Evolutionary conservation across 2,888 invertebrate genomes (phyloP).

Genomic region (Belgica antarctica): DNA sequence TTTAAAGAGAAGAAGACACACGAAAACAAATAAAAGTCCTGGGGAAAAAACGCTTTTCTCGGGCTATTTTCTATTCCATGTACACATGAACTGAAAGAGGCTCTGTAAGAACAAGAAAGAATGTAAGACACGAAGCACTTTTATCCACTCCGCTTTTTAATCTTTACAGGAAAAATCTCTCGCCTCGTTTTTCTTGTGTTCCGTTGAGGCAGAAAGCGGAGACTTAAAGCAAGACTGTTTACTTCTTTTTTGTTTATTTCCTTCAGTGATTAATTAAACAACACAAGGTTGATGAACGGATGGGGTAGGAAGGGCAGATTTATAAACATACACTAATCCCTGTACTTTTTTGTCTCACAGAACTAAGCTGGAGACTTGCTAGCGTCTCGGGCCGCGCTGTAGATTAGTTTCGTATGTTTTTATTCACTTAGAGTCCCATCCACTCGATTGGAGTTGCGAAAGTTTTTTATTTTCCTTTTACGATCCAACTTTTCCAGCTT

Average conservation of each 20-base stretch:
- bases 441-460: too few relatives aligned
- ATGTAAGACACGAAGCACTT: constrained; percentile 6
- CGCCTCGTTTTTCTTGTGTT: neutral
- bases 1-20: too few relatives aligned
- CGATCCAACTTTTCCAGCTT: too few relatives aligned
- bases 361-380: too few relatives aligned
- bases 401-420: too few relatives aligned
- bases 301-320: neutral
- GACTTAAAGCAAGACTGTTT: neutral
- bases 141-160: neutral
- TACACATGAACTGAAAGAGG: too few relatives aligned
- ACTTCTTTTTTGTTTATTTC: neutral
- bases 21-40: too few relatives aligned
- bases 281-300: constrained; percentile 8
- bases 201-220: neutral
- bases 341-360: too few relatives aligned
- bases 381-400: too few relatives aligned
- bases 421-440: too few relatives aligned
- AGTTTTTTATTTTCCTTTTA: too few relatives aligned
- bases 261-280: constrained; percentile 32
- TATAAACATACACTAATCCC: constrained; percentile 10
- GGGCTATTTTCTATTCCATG: neutral
- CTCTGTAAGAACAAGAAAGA: constrained; percentile 16
- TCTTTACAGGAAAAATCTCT: neutral
- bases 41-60: too few relatives aligned